Percentiles rank a stretch among this genome's conserved stretches.
phyloP scores from a whole-genome alignment of 2,888 invertebrate genomes.

The Phania funesta region DNA sequence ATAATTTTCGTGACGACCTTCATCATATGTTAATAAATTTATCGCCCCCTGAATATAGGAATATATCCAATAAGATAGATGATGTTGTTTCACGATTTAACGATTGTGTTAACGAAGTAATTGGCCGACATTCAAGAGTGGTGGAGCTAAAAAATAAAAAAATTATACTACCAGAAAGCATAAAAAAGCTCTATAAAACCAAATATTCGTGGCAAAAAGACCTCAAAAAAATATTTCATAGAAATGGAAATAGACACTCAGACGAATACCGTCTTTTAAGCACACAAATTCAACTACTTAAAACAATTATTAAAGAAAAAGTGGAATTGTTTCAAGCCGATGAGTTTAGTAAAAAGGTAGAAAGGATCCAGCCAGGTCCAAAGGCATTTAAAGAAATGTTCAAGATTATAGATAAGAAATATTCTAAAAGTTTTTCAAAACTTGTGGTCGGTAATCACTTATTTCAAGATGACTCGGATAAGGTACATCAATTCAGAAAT shows the following conservation, averaged over 20 bases:
- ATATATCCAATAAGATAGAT: neutral
- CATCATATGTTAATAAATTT: no score
- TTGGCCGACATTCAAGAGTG: neutral
- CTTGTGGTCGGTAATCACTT: no score
- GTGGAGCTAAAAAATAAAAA: neutral
- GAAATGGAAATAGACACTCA: no score
- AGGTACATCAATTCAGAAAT: no score
- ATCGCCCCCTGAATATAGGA: neutral
- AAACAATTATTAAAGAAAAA: conserved; percentile 2
- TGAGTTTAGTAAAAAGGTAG: neutral
- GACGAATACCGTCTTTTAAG: neutral
- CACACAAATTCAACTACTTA: neutral
- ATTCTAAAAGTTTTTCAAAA: neutral
- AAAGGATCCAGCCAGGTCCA: neutral
- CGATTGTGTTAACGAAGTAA: no score
- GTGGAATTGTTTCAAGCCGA: neutral
- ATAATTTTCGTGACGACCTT: no score
- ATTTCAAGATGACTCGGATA: no score
- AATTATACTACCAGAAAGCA: neutral
- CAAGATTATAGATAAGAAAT: neutral
- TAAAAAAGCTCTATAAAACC: neutral
- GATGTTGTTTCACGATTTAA: neutral
- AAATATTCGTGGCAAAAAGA: neutral
- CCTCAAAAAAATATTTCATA: no score
- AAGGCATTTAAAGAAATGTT: neutral